These are phyloP conservation scores for Tragelaphus scriptus DNA, from an alignment of 2,113 vertebrate genomes.

Conservation along the genomic window DNA sequence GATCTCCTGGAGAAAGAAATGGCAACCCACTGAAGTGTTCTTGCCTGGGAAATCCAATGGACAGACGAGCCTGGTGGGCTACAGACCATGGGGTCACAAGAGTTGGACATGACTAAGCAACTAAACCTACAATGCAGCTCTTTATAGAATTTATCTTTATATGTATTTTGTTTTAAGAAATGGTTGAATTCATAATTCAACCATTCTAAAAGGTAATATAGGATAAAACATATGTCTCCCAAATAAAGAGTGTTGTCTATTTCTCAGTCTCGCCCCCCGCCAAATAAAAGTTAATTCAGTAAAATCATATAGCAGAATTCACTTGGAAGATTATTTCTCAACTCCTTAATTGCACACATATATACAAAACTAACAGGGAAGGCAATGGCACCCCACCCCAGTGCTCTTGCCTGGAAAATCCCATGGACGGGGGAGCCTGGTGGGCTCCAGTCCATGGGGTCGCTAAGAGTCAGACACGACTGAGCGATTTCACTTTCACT, in stretches of 20 bases:
- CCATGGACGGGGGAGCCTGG: too few species aligned
- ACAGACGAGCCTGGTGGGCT: not conserved
- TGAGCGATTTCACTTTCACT: too few species aligned
- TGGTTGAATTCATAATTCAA: not conserved
- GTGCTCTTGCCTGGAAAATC: too few species aligned
- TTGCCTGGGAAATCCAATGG: not conserved
- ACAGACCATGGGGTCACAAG: not conserved
- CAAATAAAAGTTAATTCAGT: not conserved
- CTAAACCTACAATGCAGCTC: not conserved
- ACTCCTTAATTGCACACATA: not conserved
- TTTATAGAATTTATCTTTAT: not conserved
- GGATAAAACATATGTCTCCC: not conserved
- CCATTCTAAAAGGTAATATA: not conserved
- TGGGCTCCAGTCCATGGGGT: too few species aligned
- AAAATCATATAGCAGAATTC: not conserved
- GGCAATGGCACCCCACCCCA: too few species aligned
- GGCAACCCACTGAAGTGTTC: not conserved
- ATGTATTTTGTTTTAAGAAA: not conserved
- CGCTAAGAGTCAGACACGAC: too few species aligned
- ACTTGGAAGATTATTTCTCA: not conserved
- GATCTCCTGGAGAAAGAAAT: not conserved
- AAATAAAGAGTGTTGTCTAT: not conserved
- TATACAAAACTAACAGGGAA: not conserved
- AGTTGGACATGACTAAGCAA: rapidly evolving
- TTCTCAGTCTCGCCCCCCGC: too few species aligned